phyloP scores from a whole-genome alignment of 2,888 invertebrate genomes.

The Cantharis rustica region DNA sequence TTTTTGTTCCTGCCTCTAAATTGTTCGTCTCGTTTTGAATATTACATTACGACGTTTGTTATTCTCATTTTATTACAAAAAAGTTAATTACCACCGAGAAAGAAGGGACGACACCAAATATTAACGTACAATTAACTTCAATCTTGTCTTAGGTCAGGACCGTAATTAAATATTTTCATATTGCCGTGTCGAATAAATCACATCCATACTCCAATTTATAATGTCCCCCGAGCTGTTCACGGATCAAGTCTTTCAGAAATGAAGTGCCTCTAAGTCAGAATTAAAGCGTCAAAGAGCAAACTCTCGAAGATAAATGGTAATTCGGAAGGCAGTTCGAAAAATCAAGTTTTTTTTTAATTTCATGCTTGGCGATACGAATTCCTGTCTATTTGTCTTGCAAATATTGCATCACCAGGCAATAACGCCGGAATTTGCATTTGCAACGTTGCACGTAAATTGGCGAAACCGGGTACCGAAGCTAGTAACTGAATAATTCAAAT shows the following conservation, averaged over 20 bases:
- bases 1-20: conserved; percentile 48
- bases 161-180: neutral
- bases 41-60: conserved; percentile 24
- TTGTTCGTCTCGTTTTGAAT: conserved; percentile 37
- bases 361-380: neutral
- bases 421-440: too few relatives aligned
- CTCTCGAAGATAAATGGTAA: neutral
- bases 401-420: too few relatives aligned
- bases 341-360: neutral
- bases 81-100: neutral
- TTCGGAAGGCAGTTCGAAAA: neutral
- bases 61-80: neutral
- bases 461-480: too few relatives aligned
- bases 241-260: neutral
- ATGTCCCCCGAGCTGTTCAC: neutral
- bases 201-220: neutral
- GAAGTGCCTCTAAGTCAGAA: neutral
- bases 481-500: too few relatives aligned
- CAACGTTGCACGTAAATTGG: too few relatives aligned
- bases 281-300: neutral
- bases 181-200: neutral
- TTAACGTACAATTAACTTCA: neutral
- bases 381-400: too few relatives aligned
- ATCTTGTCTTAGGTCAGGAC: neutral
- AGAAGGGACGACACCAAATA: neutral